Conservation (phyloP, 2,888 invertebrate species). For the Drosophila pseudotakahashii region DNA sequence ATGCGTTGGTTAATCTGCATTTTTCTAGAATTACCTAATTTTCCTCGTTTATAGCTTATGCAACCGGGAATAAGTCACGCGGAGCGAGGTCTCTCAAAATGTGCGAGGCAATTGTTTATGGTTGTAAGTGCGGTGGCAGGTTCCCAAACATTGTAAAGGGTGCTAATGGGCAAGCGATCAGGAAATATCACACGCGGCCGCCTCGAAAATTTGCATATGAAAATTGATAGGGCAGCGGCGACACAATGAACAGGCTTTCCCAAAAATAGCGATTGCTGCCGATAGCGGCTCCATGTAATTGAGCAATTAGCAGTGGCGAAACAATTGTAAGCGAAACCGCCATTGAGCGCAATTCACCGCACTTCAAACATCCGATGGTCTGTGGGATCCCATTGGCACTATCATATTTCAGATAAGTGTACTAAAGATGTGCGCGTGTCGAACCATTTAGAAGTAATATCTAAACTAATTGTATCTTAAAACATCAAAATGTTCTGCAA, state of each 20-base stretch:
- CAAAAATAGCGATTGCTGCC: slow-evolving; percentile 23
- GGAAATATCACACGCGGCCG: slow-evolving; percentile 13
- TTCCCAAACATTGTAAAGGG: slow-evolving; percentile 10
- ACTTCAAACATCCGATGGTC: slow-evolving; percentile 21
- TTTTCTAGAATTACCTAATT: neutral
- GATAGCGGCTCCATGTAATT: slow-evolving; percentile 43
- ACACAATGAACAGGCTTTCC: slow-evolving; percentile 47
- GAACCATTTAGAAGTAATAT: no score
- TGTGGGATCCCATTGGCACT: slow-evolving; percentile 17
- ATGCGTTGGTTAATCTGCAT: neutral
- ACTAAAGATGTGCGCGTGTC: no score
- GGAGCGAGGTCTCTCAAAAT: slow-evolving; percentile 17
- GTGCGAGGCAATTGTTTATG: neutral
- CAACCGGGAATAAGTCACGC: neutral
- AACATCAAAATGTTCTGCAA: no score
- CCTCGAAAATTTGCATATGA: slow-evolving; percentile 58
- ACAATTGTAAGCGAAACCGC: slow-evolving; percentile 47
- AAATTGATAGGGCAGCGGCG: slow-evolving; percentile 44
- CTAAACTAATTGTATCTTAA: no score
- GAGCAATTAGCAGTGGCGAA: slow-evolving; percentile 52
- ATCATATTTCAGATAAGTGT: neutral
- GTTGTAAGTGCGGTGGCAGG: neutral
- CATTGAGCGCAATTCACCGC: slow-evolving; percentile 8
- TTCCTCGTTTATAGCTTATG: neutral
- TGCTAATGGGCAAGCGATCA: slow-evolving; percentile 17